Evolutionary conservation across 2,113 vertebrate genomes (phyloP).

Genomic region (Zapornia atra): DNA sequence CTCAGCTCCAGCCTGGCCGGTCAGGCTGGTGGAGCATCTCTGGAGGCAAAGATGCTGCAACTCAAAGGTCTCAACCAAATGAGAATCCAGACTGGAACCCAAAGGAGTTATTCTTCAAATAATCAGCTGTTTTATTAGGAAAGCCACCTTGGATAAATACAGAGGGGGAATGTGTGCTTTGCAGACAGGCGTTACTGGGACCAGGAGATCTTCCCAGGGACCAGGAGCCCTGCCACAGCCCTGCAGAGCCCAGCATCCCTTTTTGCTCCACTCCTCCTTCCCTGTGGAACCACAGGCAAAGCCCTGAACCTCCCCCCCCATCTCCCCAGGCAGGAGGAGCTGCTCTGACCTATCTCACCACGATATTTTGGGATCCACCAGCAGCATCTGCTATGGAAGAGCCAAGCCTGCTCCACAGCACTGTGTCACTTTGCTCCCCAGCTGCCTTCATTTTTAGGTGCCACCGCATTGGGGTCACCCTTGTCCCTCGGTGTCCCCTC

Average conservation of each 20-base stretch:
- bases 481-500: fast-evolving
- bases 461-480: fast-evolving
- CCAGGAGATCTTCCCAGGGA: background rate
- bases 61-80: background rate
- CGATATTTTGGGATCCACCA: background rate
- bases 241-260: background rate
- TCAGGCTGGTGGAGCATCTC: background rate
- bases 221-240: background rate
- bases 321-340: background rate
- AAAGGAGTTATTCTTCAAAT: background rate
- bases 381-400: background rate
- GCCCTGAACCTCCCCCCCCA: background rate
- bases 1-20: fast-evolving
- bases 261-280: background rate
- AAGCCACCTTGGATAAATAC: background rate
- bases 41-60: background rate
- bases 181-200: background rate
- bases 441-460: background rate
- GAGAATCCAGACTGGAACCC: background rate
- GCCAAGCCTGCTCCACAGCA: fast-evolving
- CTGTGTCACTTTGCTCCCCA: fast-evolving
- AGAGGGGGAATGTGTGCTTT: background rate
- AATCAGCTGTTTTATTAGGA: background rate
- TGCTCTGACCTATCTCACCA: fast-evolving
- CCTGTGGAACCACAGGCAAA: background rate